Evolutionary conservation across 2,888 invertebrate genomes (phyloP), one percentile per base, ranked within the genome.

Genomic region (Conistra vaccinii): DNA sequence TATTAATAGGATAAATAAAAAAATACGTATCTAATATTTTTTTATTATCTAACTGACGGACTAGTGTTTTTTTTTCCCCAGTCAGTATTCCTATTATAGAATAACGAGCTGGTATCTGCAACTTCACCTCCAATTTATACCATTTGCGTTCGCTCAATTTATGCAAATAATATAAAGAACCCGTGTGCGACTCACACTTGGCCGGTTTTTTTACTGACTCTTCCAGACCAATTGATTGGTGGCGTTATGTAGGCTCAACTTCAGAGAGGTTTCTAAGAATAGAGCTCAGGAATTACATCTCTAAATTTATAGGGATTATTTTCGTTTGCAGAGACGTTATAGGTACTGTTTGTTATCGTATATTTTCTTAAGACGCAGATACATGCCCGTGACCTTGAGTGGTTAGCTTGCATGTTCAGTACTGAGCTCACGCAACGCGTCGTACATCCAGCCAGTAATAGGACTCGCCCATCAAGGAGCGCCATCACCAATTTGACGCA

Each of bases 211-310:
- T 48, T 12, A 32, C 2, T 60, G 10, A 35, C 23, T 32, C 12
- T 35, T 63, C 23, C 29, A 62, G 23, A 5, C 23, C 55, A 3
- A 45, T 29, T 73, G 26, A 48, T 62, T 1, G 2, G 20, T 45
- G 29, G n/a, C 4, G n/a, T 42, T 51, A 39, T 39, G 29, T 48
- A 29, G 63, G 53, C 51, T 65, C 32, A 78, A 60, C 29, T 53
- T 65, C 32, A 39, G n/a, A 80, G 3, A 39, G 61, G 53, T 61
- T 61, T 39, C 29, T 23, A 39, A 62, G 80, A 78, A 51, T 35
- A 69, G 17, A 48, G 17, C 17, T 26, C 32, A 32, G 20, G 14
- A 60, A 42, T 76, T 45, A 10, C 14, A 76, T 48, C 29, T 29
- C 12, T 12, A 14, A 35, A 61, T 39, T 61, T 7, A 72, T 35